These are phyloP conservation scores for Parascotia fuliginaria DNA, from an alignment of 2,888 invertebrate species.

Conservation along the genomic window DNA sequence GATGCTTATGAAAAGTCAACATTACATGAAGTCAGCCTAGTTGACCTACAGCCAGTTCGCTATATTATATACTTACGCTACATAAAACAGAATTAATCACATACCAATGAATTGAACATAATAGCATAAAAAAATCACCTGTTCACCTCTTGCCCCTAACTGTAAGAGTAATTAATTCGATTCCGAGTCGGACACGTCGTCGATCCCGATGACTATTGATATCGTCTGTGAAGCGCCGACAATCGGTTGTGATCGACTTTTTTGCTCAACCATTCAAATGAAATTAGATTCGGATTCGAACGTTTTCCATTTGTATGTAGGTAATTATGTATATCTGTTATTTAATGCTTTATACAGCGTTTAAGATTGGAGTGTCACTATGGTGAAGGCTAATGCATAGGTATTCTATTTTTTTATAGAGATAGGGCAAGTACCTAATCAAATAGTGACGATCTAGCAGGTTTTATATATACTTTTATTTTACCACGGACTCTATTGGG, in stretches of 20 bases:
- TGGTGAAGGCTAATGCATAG: too few relatives aligned
- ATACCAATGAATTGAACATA: conserved; percentile 23
- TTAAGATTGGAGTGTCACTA: too few relatives aligned
- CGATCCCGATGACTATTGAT: conserved; percentile 75
- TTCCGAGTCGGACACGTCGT: conserved; percentile 56
- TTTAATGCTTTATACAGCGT: not conserved
- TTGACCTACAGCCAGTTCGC: not conserved
- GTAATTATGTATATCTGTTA: conserved; percentile 3
- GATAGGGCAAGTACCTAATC: too few relatives aligned
- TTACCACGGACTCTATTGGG: too few relatives aligned
- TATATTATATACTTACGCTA: not conserved
- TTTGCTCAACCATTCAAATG: conserved; percentile 73
- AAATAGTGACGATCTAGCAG: too few relatives aligned
- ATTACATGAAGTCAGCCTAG: too few relatives aligned
- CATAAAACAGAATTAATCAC: conserved; percentile 22
- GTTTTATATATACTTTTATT: too few relatives aligned
- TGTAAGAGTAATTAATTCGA: conserved; percentile 75
- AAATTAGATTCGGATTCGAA: conserved; percentile 79
- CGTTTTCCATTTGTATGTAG: conserved; percentile 50
- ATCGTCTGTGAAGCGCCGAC: conserved; percentile 72
- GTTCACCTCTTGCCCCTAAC: conserved; percentile 68
- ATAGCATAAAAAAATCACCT: conserved; percentile 49
- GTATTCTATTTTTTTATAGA: too few relatives aligned
- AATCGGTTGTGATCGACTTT: conserved; percentile 72
- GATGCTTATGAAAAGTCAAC: too few relatives aligned